These are phyloP conservation scores for Semaprochilodus insignis DNA, from an alignment of 2,797 vertebrate genomes.

Conservation along the genomic window DNA sequence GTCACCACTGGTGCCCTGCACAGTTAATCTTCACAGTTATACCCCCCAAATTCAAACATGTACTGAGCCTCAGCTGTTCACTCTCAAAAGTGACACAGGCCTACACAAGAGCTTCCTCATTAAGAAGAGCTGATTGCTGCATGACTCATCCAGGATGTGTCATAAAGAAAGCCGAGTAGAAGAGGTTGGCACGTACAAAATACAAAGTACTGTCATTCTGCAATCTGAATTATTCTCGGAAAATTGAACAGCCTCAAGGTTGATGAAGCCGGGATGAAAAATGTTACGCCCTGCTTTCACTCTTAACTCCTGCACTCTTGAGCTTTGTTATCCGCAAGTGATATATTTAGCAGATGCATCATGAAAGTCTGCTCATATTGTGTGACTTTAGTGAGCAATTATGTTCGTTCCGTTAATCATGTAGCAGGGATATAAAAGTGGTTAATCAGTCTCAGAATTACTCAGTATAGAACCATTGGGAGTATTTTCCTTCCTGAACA, in stretches of 20 bases:
- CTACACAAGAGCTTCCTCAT: constrained; percentile 25
- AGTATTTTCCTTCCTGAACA: no score
- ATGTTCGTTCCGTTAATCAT: not conserved
- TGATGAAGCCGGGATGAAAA: not conserved
- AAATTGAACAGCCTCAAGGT: not conserved
- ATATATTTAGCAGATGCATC: not conserved
- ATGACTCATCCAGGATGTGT: constrained; percentile 26
- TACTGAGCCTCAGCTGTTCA: not conserved
- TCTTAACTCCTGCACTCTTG: not conserved
- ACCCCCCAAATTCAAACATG: not conserved
- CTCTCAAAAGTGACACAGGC: not conserved
- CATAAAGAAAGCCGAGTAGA: constrained; percentile 6
- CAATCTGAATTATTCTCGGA: not conserved
- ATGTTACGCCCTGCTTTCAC: not conserved
- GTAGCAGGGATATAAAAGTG: not conserved
- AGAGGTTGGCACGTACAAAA: not conserved
- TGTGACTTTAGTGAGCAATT: not conserved
- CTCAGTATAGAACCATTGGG: not conserved
- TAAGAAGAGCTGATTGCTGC: constrained; percentile 43
- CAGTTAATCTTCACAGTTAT: not conserved
- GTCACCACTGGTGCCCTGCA: not conserved
- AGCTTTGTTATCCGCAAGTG: not conserved
- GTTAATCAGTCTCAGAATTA: not conserved
- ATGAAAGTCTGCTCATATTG: not conserved
- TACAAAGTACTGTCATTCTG: not conserved